Evolutionary conservation across 2,797 vertebrate species (phyloP).

Genomic region (Falco rusticolus): DNA sequence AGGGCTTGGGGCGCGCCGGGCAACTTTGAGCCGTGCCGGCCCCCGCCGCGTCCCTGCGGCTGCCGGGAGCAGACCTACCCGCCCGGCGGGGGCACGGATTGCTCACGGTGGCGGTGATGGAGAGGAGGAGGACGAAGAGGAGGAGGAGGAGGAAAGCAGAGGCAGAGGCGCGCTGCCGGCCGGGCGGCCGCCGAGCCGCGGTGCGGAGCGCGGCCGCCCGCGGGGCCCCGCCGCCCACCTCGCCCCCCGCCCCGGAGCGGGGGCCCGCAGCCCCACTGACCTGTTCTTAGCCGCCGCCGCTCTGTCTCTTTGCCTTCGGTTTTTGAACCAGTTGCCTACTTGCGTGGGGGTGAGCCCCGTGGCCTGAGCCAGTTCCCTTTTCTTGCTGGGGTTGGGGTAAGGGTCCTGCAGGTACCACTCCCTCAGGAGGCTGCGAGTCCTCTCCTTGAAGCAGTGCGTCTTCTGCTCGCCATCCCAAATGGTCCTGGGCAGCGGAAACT

Average conservation of each 20-base stretch:
- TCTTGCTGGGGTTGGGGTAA: slow-evolving; percentile 99
- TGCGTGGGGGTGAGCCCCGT: slow-evolving; percentile 99
- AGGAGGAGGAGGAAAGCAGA: neutral
- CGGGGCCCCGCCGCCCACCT: neutral
- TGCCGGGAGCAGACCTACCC: neutral
- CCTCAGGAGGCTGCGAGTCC: slow-evolving; percentile 97
- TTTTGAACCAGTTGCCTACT: slow-evolving; percentile 99
- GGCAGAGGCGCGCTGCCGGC: neutral
- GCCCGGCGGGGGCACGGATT: neutral
- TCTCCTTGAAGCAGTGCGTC: slow-evolving; percentile 99
- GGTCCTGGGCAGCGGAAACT: slow-evolving; percentile 99
- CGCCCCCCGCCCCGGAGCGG: neutral
- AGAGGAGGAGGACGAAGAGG: neutral
- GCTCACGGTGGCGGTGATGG: neutral
- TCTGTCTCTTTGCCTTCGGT: slow-evolving; percentile 97
- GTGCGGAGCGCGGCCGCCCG: neutral
- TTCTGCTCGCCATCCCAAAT: slow-evolving; percentile 99
- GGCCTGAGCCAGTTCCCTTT: slow-evolving; percentile 99
- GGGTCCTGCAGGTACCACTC: slow-evolving; percentile 99
- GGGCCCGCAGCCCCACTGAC: slow-evolving; percentile 78
- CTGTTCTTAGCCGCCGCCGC: slow-evolving; percentile 97
- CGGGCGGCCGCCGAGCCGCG: neutral
- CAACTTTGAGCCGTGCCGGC: neutral
- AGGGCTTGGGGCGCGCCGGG: neutral
- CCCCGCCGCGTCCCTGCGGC: neutral